Conservation (phyloP, 2,888 invertebrate species). For the Amphiduros pacificus region DNA sequence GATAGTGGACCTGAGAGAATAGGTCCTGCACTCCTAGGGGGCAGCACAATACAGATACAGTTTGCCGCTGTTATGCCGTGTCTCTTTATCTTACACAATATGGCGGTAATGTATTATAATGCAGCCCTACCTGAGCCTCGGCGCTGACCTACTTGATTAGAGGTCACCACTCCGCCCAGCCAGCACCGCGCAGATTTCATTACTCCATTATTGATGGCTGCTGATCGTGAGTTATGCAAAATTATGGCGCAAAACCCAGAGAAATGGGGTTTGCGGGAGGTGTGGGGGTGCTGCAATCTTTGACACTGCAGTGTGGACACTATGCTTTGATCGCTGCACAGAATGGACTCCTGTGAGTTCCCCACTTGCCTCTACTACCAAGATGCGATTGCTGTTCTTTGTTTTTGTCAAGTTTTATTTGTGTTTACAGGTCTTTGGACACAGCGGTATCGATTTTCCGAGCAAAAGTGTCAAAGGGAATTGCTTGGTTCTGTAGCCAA, state of each 20-base stretch:
- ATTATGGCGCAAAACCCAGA: neutral
- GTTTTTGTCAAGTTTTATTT: neutral
- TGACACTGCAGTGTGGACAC: too few species aligned
- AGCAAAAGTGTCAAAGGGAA: too few species aligned
- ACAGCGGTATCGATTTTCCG: neutral
- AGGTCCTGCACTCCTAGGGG: too few species aligned
- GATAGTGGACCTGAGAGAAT: too few species aligned
- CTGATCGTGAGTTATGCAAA: neutral
- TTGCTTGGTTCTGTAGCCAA: too few species aligned
- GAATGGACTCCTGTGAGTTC: too few species aligned
- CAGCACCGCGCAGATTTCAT: neutral
- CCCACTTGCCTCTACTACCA: neutral
- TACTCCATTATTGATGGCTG: slow-evolving; percentile 6
- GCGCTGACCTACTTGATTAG: neutral
- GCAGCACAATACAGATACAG: too few species aligned
- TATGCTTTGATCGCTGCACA: too few species aligned
- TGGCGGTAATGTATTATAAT: too few species aligned
- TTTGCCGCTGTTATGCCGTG: too few species aligned
- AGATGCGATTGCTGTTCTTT: neutral
- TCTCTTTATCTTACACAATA: too few species aligned
- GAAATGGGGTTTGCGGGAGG: neutral
- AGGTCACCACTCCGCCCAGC: neutral
- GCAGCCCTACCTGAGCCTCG: too few species aligned
- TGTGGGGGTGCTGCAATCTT: neutral
- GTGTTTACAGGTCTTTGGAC: neutral